These are phyloP conservation scores for Micromussa lordhowensis DNA, from an alignment of 92 coral and sea anemone genomes.

Conservation along the genomic window DNA sequence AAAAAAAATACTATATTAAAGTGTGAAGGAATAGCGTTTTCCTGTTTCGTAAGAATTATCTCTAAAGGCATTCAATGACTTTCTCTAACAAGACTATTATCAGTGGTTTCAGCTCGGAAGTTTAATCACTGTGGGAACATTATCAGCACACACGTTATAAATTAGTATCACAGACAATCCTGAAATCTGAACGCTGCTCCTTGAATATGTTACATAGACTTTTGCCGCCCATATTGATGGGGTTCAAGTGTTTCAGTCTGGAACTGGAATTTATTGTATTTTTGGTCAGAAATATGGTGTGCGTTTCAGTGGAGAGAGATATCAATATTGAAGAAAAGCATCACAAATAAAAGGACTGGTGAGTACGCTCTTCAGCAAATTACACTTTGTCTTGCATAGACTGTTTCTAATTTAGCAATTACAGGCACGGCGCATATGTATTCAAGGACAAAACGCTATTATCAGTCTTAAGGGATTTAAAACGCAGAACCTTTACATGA, in stretches of 20 bases:
- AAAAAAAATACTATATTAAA: too few relatives aligned
- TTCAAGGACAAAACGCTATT: not conserved
- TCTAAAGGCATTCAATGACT: not conserved
- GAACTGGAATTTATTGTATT: too few relatives aligned
- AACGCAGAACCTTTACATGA: not conserved
- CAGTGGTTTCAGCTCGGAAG: not conserved
- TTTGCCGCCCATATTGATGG: not conserved
- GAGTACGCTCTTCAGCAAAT: too few relatives aligned
- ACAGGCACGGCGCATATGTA: not conserved
- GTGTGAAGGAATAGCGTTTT: too few relatives aligned
- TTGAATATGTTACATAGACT: not conserved
- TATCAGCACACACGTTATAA: not conserved
- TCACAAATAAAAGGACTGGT: too few relatives aligned
- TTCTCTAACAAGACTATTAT: not conserved
- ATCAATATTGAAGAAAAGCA: too few relatives aligned
- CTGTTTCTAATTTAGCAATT: too few relatives aligned
- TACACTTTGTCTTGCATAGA: too few relatives aligned
- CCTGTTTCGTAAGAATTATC: too few relatives aligned
- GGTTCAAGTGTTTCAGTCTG: not conserved
- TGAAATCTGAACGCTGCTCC: not conserved
- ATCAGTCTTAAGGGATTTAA: not conserved
- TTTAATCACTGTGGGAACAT: too few relatives aligned
- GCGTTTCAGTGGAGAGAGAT: too few relatives aligned
- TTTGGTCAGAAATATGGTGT: too few relatives aligned
- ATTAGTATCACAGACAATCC: not conserved